Evolutionary conservation across 2,888 invertebrate genomes (phyloP).

Genomic region (Apamea epomidion): DNA sequence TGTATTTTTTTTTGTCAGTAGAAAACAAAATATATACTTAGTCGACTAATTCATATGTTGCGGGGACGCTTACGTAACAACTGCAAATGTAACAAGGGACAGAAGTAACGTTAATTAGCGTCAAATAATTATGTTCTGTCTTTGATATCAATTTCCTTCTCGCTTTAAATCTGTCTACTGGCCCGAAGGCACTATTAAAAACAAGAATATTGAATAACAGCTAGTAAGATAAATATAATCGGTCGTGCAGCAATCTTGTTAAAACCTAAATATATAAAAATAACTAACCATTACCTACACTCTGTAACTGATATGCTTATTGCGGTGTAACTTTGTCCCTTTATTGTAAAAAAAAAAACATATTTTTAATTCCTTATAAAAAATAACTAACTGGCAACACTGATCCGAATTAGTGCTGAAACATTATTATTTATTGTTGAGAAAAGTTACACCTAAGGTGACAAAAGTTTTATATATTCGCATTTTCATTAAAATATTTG

Average conservation of each 20-base stretch:
- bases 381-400: constrained; percentile 59
- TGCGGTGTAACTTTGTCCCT: constrained; percentile 74
- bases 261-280: constrained; percentile 72
- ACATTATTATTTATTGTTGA: constrained; percentile 54
- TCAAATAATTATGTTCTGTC: constrained; percentile 5
- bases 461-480: constrained; percentile 11
- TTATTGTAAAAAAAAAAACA: constrained; percentile 19
- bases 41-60: constrained; percentile 6
- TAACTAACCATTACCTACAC: constrained; percentile 77
- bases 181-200: neutral
- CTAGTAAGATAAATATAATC: constrained; percentile 31
- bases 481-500: constrained; percentile 16
- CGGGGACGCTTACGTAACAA: neutral
- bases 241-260: constrained; percentile 46
- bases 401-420: constrained; percentile 70
- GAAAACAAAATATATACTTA: neutral
- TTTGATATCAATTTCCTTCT: neutral
- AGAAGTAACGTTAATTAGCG: neutral
- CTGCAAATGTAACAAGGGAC: constrained; percentile 17
- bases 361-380: constrained; percentile 5
- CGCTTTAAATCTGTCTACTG: neutral
- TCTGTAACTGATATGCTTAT: constrained; percentile 84
- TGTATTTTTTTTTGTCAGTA: constrained; percentile 6
- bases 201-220: constrained; percentile 1
- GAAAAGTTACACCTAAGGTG: constrained; percentile 61